Conservation (phyloP, 2,797 vertebrate genomes). For the Chaenodraco wilsoni region DNA sequence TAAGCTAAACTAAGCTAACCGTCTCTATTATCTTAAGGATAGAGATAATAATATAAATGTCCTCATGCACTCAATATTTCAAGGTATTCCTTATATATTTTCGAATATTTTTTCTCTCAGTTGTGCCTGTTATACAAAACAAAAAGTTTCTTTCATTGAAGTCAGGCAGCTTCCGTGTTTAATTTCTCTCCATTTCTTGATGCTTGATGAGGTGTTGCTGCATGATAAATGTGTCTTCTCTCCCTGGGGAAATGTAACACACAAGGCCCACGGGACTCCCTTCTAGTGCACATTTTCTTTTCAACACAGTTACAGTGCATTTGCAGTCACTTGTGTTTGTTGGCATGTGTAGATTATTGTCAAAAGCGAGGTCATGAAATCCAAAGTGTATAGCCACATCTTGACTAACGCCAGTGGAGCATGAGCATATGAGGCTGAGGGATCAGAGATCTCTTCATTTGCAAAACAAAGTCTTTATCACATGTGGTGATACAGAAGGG, state of each 20-base stretch:
- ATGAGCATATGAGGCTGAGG: constrained; percentile 21
- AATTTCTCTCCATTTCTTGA: background rate
- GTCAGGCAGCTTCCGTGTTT: background rate
- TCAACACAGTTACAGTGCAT: background rate
- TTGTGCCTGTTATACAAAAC: background rate
- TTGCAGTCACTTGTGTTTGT: constrained; percentile 9
- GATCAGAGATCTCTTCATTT: constrained; percentile 37
- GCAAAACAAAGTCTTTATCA: constrained; percentile 44
- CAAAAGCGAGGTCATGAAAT: constrained; percentile 8
- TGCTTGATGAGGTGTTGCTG: background rate
- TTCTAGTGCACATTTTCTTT: background rate
- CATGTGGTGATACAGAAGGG: constrained; percentile 22
- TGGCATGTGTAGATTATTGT: constrained; percentile 7
- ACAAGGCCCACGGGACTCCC: background rate
- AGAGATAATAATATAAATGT: background rate
- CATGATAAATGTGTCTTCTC: constrained; percentile 5
- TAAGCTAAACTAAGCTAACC: no score
- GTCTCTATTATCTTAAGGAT: no score
- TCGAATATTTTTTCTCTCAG: background rate
- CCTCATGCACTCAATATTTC: background rate
- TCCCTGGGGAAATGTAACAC: background rate
- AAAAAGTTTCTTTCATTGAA: background rate
- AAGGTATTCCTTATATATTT: background rate
- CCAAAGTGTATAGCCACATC: constrained; percentile 10
- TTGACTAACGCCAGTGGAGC: constrained; percentile 32